Conservation (phyloP, 2,888 invertebrate species). For the Drosophila yooni region DNA sequence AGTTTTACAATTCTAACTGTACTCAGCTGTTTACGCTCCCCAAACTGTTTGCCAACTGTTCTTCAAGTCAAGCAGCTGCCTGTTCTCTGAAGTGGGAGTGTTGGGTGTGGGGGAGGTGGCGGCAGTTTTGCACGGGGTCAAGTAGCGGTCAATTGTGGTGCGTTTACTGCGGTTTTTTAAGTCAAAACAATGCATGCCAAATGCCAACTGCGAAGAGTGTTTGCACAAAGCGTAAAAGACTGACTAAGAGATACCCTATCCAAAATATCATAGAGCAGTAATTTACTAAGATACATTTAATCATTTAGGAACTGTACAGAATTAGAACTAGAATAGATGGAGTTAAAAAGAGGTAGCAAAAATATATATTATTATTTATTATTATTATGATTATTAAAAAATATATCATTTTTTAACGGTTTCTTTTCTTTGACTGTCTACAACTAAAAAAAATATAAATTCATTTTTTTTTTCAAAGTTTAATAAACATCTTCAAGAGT, state of each 20-base stretch:
- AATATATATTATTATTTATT: neutral
- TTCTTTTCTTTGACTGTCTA: too few species aligned
- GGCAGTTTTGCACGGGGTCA: conserved; percentile 48
- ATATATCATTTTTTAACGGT: too few species aligned
- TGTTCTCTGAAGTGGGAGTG: neutral
- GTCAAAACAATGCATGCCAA: conserved; percentile 62
- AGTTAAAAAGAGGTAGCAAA: neutral
- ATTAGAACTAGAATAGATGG: too few species aligned
- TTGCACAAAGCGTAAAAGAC: neutral
- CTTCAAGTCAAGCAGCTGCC: conserved; percentile 2
- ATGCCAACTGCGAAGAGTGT: conserved; percentile 42
- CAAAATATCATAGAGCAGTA: rapidly evolving
- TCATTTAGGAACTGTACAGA: neutral
- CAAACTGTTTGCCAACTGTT: conserved; percentile 9
- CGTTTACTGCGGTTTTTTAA: conserved; percentile 21
- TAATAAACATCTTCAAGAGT: conserved; percentile 29
- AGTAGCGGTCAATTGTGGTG: conserved; percentile 61
- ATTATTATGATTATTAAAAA: too few species aligned
- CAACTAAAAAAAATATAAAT: neutral
- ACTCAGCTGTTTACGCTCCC: conserved; percentile 9
- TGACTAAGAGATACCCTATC: conserved; percentile 32
- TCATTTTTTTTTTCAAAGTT: neutral
- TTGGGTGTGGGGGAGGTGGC: conserved; percentile 6
- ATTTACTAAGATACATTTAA: neutral
- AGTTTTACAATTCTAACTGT: conserved; percentile 56